These are phyloP conservation scores for Hypena proboscidalis DNA, from an alignment of 2,888 invertebrate species.

Conservation along the genomic window DNA sequence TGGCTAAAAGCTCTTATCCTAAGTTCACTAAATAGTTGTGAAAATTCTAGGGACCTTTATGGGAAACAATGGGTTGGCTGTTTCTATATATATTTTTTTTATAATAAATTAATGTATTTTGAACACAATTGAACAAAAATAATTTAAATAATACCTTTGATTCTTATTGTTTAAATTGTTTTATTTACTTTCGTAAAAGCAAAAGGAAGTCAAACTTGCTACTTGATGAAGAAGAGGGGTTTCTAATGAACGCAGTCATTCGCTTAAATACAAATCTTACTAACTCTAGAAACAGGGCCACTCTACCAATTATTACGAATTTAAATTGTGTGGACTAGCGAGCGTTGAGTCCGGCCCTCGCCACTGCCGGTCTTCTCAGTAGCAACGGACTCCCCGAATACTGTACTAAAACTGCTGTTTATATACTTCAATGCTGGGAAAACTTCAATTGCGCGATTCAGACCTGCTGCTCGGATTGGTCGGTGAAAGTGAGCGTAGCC, in stretches of 20 bases:
- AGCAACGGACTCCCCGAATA: conserved; percentile 76
- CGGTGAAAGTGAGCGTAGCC: conserved; percentile 23
- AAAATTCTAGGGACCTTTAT: no score
- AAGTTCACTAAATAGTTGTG: no score
- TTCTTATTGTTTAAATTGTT: no score
- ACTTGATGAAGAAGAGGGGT: conserved; percentile 78
- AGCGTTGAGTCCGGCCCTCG: conserved; percentile 80
- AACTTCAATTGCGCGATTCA: conserved; percentile 63
- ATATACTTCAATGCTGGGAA: conserved; percentile 44
- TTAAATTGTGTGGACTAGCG: conserved; percentile 65
- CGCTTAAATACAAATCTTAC: conserved; percentile 49
- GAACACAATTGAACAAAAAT: no score
- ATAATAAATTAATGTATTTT: no score
- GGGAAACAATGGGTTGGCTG: no score
- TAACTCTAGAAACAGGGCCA: conserved; percentile 64
- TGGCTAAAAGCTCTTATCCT: no score
- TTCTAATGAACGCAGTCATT: conserved; percentile 51
- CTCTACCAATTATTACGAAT: conserved; percentile 71
- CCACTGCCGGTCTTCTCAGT: conserved; percentile 77
- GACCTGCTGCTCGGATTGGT: conserved; percentile 54
- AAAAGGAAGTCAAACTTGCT: conserved; percentile 82
- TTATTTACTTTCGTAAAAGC: not conserved
- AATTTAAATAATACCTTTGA: no score
- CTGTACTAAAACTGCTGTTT: not conserved
- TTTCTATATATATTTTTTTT: no score